Evolutionary conservation across 1,140 invertebrate genomes (phyloP).

Genomic region (Lordiphosa collinella): DNA sequence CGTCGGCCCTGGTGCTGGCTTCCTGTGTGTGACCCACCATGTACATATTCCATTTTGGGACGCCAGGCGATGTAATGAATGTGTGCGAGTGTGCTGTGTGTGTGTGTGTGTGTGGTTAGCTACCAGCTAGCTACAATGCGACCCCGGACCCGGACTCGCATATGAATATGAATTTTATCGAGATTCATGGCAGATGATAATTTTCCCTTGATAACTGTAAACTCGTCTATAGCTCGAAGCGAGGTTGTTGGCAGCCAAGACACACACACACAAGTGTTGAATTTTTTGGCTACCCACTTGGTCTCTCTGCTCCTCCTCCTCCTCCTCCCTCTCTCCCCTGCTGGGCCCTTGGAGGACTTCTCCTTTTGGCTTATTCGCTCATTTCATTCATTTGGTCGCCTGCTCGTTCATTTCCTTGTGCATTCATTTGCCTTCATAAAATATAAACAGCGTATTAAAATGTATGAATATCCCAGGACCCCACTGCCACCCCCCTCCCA

Average conservation of each 20-base stretch:
- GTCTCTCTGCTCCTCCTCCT: neutral
- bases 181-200: conserved; percentile 79
- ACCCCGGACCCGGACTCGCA: conserved; percentile 42
- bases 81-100: conserved; percentile 27
- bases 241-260: conserved; percentile 59
- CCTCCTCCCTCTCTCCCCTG: no score
- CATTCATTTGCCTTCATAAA: conserved; percentile 77
- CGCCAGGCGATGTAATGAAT: conserved; percentile 67
- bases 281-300: conserved; percentile 52
- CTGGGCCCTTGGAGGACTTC: neutral
- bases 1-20: conserved; percentile 30
- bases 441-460: conserved; percentile 77
- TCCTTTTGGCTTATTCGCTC: conserved; percentile 13
- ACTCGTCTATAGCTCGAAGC: conserved; percentile 78
- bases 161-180: conserved; percentile 77
- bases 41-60: conserved; percentile 67
- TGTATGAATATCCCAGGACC: conserved; percentile 66
- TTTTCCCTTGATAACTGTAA: conserved; percentile 79
- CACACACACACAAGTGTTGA: conserved; percentile 52
- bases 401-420: conserved; percentile 68
- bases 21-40: conserved; percentile 38
- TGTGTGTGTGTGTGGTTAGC: conserved; percentile 45
- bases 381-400: conserved; percentile 44
- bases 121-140: conserved; percentile 66
- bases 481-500: neutral